These are phyloP conservation scores for Lottia gigantea DNA, from an alignment of 2,888 invertebrate species.

Conservation along the genomic window DNA sequence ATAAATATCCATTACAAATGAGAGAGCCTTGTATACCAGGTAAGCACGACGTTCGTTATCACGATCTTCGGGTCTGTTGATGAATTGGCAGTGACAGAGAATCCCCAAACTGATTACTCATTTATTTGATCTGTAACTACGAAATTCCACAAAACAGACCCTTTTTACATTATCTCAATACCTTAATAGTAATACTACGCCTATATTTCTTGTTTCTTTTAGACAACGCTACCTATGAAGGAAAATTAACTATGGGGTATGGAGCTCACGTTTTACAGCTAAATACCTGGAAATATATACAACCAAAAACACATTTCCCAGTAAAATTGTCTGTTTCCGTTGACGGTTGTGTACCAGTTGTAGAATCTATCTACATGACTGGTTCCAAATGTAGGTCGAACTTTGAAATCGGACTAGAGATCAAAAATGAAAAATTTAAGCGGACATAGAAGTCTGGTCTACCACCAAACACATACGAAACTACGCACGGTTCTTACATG, in stretches of 20 bases:
- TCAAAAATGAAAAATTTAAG: too few species aligned
- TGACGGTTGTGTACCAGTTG: constrained; percentile 18
- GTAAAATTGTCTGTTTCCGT: constrained; percentile 11
- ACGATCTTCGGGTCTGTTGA: too few species aligned
- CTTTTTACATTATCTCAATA: too few species aligned
- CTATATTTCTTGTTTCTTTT: background rate
- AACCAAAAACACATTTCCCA: background rate
- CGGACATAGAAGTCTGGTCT: too few species aligned
- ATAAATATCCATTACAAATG: constrained; percentile 10
- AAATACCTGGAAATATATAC: background rate
- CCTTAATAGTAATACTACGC: too few species aligned
- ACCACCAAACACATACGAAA: too few species aligned
- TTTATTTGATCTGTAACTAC: too few species aligned
- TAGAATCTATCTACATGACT: constrained; percentile 11
- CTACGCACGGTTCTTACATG: too few species aligned
- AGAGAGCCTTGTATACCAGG: constrained; percentile 20
- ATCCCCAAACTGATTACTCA: too few species aligned
- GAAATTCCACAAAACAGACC: too few species aligned
- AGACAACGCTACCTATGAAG: background rate
- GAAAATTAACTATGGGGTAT: background rate
- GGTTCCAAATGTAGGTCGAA: background rate
- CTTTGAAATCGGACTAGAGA: too few species aligned
- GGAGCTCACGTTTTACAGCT: background rate
- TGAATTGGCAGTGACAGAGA: too few species aligned
- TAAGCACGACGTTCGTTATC: background rate